Percentiles rank a stretch among this genome's conserved stretches.
These are phyloP conservation scores for Periophthalmodon schlosseri DNA, from an alignment of 2,113 vertebrate genomes.

Conservation along the genomic window DNA sequence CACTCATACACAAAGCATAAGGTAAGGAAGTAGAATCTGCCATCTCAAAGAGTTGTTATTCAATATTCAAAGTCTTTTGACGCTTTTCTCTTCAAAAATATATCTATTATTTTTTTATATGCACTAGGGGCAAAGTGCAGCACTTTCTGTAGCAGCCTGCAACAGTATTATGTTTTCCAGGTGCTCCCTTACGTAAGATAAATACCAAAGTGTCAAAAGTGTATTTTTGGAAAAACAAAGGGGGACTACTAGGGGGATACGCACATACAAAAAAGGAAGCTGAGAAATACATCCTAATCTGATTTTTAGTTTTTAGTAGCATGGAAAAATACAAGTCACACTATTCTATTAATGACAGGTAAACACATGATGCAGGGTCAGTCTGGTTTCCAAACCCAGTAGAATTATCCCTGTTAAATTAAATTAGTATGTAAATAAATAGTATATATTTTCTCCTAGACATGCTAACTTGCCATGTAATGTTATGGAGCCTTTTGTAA, in stretches of 20 bases:
- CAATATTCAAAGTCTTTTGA: slow-evolving; percentile 55
- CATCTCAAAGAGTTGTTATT: slow-evolving; percentile 25
- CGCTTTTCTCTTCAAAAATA: slow-evolving; percentile 48
- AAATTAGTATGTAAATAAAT: too few relatives aligned
- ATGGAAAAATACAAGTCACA: neutral
- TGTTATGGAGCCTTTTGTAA: too few relatives aligned
- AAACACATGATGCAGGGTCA: too few relatives aligned
- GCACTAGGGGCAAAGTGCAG: slow-evolving; percentile 19
- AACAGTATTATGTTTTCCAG: slow-evolving; percentile 14
- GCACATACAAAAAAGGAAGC: neutral
- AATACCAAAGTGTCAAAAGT: neutral
- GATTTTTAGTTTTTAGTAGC: neutral
- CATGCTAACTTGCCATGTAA: too few relatives aligned
- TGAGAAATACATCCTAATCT: neutral
- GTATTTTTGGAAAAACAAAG: slow-evolving; percentile 3
- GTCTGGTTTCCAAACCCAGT: too few relatives aligned
- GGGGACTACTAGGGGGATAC: neutral
- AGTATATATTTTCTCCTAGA: too few relatives aligned
- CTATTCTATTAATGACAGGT: neutral
- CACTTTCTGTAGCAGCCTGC: slow-evolving; percentile 10
- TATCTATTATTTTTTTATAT: slow-evolving; percentile 60
- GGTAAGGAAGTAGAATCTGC: slow-evolving; percentile 35
- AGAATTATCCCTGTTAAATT: too few relatives aligned
- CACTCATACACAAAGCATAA: neutral
- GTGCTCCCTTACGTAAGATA: neutral